phyloP scores from a whole-genome alignment of 2,797 vertebrate species.

The Sebastes minor region DNA sequence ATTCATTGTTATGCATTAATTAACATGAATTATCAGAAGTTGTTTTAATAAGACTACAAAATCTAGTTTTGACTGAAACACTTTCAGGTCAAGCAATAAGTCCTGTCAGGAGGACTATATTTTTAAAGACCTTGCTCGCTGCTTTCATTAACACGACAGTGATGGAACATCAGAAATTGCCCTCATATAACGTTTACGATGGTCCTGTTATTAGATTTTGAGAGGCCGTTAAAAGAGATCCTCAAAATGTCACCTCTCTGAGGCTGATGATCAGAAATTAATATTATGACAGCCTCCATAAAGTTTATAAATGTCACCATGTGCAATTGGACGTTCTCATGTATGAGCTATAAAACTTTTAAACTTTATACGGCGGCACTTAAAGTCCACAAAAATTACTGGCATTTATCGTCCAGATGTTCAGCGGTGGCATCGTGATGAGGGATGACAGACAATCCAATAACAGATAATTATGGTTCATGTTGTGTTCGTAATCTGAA shows the following conservation, averaged over 20 bases:
- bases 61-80: conserved; percentile 13
- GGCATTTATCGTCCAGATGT: conserved; percentile 63
- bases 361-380: conserved; percentile 36
- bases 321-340: conserved; percentile 42
- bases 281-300: conserved; percentile 69
- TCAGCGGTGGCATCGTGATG: conserved; percentile 9
- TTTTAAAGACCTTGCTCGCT: background rate
- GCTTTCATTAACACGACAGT: conserved; percentile 62
- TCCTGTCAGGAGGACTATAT: background rate
- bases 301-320: conserved; percentile 75
- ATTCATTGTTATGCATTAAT: background rate
- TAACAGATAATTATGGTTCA: conserved; percentile 6
- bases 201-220: conserved; percentile 64
- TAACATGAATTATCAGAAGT: background rate
- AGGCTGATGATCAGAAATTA: conserved; percentile 66
- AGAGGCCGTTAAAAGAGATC: conserved; percentile 64
- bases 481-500: background rate
- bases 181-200: conserved; percentile 66
- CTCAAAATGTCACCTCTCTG: conserved; percentile 72
- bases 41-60: conserved; percentile 3
- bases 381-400: conserved; percentile 40
- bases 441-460: background rate
- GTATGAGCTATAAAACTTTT: conserved; percentile 49
- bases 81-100: background rate
- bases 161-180: conserved; percentile 63